Conservation (phyloP, 1,140 invertebrate species). For the Ephestia elutella region DNA sequence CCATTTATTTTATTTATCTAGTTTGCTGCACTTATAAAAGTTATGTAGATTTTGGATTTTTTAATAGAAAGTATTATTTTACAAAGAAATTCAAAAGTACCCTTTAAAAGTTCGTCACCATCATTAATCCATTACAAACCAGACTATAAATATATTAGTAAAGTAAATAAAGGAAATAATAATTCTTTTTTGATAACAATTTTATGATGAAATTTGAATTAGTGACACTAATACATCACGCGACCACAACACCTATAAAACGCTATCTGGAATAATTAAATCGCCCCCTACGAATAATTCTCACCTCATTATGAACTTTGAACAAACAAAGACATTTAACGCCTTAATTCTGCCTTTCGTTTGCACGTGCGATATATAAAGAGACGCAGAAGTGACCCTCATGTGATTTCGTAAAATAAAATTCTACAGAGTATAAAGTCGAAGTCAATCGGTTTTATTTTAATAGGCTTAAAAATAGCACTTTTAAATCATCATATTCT, state of each 20-base stretch:
- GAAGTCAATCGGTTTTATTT: no score
- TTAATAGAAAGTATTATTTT: no score
- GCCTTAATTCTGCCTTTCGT: conserved; percentile 25
- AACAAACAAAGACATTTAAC: conserved; percentile 32
- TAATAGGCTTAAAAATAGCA: no score
- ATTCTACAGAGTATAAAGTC: no score
- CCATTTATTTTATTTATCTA: no score
- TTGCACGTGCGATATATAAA: background rate
- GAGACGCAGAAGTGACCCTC: background rate
- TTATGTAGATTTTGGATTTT: no score
- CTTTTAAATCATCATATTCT: no score
- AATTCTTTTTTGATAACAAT: conserved; percentile 1
- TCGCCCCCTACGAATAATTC: conserved; percentile 5
- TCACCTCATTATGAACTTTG: conserved; percentile 1
- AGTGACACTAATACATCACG: conserved; percentile 49
- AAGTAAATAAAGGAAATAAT: background rate
- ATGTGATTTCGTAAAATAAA: no score
- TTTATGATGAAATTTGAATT: conserved; percentile 3
- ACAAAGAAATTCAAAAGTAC: no score
- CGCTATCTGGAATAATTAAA: conserved; percentile 56
- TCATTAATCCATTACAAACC: background rate
- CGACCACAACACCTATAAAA: conserved; percentile 36
- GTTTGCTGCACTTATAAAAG: no score
- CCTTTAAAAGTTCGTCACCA: no score
- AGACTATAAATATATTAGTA: background rate